phyloP scores from a whole-genome alignment of 2,113 vertebrate species.

The Labeo catla region DNA sequence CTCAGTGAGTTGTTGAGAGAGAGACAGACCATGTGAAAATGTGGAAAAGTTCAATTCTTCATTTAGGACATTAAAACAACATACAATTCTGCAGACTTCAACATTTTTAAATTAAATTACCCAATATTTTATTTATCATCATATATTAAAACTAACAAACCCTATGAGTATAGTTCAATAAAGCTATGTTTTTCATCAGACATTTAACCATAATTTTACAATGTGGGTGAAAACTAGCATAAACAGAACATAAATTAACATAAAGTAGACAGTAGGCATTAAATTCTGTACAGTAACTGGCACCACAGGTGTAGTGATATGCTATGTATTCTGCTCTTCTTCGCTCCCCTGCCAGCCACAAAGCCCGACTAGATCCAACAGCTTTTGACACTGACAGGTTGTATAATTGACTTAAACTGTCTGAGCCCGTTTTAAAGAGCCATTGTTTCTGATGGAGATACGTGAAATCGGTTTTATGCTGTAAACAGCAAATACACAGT shows the following conservation, averaged over 20 bases:
- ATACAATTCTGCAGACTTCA: not conserved
- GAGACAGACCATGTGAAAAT: not conserved
- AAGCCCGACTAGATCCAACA: not conserved
- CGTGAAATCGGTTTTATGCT: not conserved
- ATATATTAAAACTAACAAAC: not conserved
- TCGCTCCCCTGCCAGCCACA: not conserved
- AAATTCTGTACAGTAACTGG: not conserved
- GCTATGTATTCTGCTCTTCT: conserved; percentile 19
- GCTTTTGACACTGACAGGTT: conserved; percentile 18
- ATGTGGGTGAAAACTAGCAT: not conserved
- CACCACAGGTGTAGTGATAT: not conserved
- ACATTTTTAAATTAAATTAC: not conserved
- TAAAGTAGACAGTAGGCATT: not conserved
- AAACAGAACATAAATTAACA: not conserved
- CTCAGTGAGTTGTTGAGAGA: not conserved
- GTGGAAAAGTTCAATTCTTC: not conserved
- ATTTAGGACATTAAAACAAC: not conserved
- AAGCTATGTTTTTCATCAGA: not conserved
- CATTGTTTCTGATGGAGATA: conserved; percentile 39
- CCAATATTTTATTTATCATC: not conserved
- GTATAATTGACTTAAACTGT: conserved; percentile 38
- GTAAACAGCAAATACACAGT: not conserved
- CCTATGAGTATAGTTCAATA: not conserved
- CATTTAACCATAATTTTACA: not conserved
- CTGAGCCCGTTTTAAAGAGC: conserved; percentile 17